phyloP scores from a whole-genome alignment of 2,888 invertebrate genomes.

The Caprella mutica region DNA sequence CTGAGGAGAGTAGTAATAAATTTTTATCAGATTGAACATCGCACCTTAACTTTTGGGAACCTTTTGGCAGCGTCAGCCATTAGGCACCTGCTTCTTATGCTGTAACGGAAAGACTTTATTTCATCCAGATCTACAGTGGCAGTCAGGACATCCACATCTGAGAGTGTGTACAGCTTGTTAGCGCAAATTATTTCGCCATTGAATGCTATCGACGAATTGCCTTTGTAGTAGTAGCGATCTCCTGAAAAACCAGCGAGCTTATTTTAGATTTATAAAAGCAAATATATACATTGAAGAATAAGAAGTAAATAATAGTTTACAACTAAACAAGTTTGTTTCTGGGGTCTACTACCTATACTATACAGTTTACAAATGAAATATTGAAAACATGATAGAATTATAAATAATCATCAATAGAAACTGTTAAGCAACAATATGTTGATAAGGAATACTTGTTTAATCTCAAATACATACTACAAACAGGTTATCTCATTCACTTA shows the following conservation, averaged over 20 bases:
- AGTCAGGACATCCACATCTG: conserved; percentile 83
- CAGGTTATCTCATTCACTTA: too few relatives aligned
- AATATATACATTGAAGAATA: conserved; percentile 61
- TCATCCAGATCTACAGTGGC: conserved; percentile 89
- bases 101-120: conserved; percentile 67
- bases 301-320: too few relatives aligned
- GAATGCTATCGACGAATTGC: conserved; percentile 77
- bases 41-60: conserved; percentile 65
- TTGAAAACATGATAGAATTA: too few relatives aligned
- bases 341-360: too few relatives aligned
- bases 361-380: too few relatives aligned
- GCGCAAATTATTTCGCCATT: conserved; percentile 73
- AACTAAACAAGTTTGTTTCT: too few relatives aligned
- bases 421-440: too few relatives aligned
- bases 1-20: too few relatives aligned
- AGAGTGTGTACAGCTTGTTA: conserved; percentile 51
- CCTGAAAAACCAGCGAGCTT: conserved; percentile 37
- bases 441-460: too few relatives aligned
- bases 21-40: conserved; percentile 38
- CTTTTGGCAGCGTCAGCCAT: conserved; percentile 54
- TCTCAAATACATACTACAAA: too few relatives aligned
- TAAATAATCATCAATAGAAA: too few relatives aligned
- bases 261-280: neutral
- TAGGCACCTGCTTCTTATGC: conserved; percentile 57
- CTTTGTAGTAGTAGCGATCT: conserved; percentile 72